Evolutionary conservation across 2,113 vertebrate genomes (phyloP), one percentile per base, ranked within the genome.

Genomic region (Agelaius phoeniceus): DNA sequence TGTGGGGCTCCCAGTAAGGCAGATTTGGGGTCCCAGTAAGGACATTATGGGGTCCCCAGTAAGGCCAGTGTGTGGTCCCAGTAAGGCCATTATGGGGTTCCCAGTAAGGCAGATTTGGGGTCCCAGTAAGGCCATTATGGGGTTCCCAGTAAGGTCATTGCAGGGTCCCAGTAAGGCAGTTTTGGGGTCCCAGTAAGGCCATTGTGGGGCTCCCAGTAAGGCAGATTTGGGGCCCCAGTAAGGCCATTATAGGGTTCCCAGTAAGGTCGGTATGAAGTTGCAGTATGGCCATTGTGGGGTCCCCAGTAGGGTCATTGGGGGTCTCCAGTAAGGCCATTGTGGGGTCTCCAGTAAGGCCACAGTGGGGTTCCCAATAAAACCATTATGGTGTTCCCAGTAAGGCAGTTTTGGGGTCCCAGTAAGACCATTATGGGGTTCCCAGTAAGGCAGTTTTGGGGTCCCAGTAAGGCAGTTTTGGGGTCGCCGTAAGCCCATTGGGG

Each of bases 41-140:
- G 3, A 13, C 13, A 4, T 7, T 35, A 1, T 19, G 44, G 4
- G 4, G 14, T 3, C 5, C 16, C 48, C 44, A 46, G 10, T 44
- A 18, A 18, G 43, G 43, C 43, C 21, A 22, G 4, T 58, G 4
- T 22, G 13, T 21, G 21, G 57, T 16, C 20, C 43, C 46, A 52
- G 30, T 26, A 27, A 3, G 8, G 22, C 5, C 4, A 3, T 1
- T 10, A 1, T 33, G 22, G 23, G 2, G 2, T 21, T 6, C 13
- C 55, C 55, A 57, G 55, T 31, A 31, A 15, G 39, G 39, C 11
- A 16, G 9, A 11, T 28, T 28, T 57, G 30, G 21, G 10, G 12
- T 46, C 18, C 27, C 35, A 39, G 27, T 52, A 52, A 8, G 27
- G 4, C 27, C 4, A 8, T 12, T 48, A 1, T 24, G 23, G 31